phyloP scores from a whole-genome alignment of 1,140 invertebrate species.

The Anastatus disparis region DNA sequence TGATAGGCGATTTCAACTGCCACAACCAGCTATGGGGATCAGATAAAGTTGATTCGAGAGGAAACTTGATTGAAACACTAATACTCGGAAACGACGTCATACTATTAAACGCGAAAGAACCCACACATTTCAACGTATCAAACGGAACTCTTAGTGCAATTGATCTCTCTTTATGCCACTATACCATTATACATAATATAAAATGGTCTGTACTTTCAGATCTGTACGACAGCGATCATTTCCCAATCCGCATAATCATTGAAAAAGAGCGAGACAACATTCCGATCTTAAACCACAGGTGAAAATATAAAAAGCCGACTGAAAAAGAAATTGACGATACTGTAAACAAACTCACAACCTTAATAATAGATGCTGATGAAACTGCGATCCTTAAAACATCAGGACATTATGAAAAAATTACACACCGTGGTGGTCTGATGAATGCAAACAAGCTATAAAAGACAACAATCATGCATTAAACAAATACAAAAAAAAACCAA shows the following conservation, averaged over 20 bases:
- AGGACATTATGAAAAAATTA: neutral
- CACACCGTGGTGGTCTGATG: neutral
- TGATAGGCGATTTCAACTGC: too few species aligned
- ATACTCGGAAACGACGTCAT: too few species aligned
- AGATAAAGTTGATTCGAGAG: too few species aligned
- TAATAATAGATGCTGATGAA: neutral
- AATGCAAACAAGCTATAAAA: neutral
- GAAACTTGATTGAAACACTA: too few species aligned
- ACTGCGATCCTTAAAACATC: constrained; percentile 31
- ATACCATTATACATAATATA: constrained; percentile 42
- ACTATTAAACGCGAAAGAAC: too few species aligned
- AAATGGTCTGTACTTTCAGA: constrained; percentile 47
- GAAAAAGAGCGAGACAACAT: constrained; percentile 19
- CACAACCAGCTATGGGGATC: too few species aligned
- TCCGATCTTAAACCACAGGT: constrained; percentile 20
- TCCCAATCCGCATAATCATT: constrained; percentile 37
- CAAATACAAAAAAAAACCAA: constrained; percentile 30
- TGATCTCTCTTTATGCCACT: constrained; percentile 47
- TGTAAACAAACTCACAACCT: neutral
- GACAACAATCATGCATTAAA: neutral
- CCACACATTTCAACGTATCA: too few species aligned
- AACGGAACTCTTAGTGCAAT: constrained; percentile 18
- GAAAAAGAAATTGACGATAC: neutral
- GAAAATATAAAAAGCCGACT: neutral
- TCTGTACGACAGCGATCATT: constrained; percentile 51